These are phyloP conservation scores for Pseudopleuronectes americanus DNA, from an alignment of 2,797 vertebrate species.

Conservation along the genomic window DNA sequence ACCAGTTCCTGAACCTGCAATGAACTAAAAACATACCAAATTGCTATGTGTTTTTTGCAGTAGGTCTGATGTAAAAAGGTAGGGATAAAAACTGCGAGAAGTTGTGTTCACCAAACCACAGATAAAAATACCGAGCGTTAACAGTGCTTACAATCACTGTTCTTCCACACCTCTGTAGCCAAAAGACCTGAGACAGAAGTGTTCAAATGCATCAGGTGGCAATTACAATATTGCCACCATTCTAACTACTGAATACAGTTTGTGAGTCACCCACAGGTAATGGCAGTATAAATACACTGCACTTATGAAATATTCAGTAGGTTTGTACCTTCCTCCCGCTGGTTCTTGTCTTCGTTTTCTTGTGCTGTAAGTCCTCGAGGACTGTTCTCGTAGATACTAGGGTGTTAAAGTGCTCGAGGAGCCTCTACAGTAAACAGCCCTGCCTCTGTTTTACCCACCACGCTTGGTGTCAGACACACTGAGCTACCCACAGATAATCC, in stretches of 20 bases:
- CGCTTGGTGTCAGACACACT: constrained; percentile 68
- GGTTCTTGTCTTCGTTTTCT: constrained; percentile 32
- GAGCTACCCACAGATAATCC: constrained; percentile 79
- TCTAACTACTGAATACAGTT: constrained; percentile 45
- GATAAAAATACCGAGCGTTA: constrained; percentile 13
- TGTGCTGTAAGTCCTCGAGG: constrained; percentile 34
- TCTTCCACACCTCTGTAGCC: constrained; percentile 13
- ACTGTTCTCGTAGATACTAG: constrained; percentile 37
- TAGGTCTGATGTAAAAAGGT: constrained; percentile 4
- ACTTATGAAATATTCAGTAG: constrained; percentile 64
- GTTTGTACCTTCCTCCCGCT: constrained; percentile 43
- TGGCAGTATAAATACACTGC: constrained; percentile 54
- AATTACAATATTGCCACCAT: constrained; percentile 44
- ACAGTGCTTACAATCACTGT: constrained; percentile 10
- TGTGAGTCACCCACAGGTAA: constrained; percentile 61
- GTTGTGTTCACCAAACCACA: constrained; percentile 1
- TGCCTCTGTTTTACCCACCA: constrained; percentile 67
- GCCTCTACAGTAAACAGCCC: constrained; percentile 55
- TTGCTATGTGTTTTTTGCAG: neutral
- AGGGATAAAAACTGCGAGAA: constrained; percentile 7
- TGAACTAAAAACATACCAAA: constrained; percentile 19
- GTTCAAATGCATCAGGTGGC: constrained; percentile 49
- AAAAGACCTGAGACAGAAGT: constrained; percentile 23
- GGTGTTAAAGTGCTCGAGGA: constrained; percentile 49
- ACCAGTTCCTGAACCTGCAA: constrained; percentile 27